Base-by-base conservation (phyloP, 2,888 invertebrate genomes). In the Temnothorax unifasciatus region DNA sequence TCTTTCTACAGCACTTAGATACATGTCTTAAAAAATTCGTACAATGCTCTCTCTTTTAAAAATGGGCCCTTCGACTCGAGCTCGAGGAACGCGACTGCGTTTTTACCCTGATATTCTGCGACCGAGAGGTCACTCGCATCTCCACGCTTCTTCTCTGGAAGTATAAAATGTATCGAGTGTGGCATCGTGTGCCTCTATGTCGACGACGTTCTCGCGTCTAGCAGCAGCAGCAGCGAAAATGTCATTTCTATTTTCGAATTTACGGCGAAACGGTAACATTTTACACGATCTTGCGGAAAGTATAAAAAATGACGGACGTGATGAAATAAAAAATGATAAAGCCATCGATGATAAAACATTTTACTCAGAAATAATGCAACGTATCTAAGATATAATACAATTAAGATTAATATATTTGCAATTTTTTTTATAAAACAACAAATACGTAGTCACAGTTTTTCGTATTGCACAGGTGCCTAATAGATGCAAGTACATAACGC, bases 41-140 rank as follows among this genome's bases (percentile, higher is more conserved):
- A 81, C 84, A 89, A 84, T 88, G 85, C 34, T 34, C 34, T 34
- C 85, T 79, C 83, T 68, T 18, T 29, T 18, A 44, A 89, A 82
- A 87, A 73, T 47, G 47, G 38, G 59, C 68, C 13, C 83, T 74
- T 82, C 85, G 64, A n/a, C n/a, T 34, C 64, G 38, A 64, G 44
- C n/a, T 41, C 44, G 44, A 69, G 61, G 29, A 71, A 64, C 21
- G 61, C 44, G 59, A 34, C n/a, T 47, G 66, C 47, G 69, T 63
- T 66, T 25, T 21, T 47, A 83, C 83, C 86, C 84, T 86, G 86
- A 89, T 84, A 86, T 71, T 79, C 66, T 61, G 54, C 25, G 66
- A 75, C 25, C 52, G n/a, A 41, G 15, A 41, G 54, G 47, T 69
- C 29, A 2, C 11, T 77, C 25, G 13, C 29, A 41, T 73, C 15